Evolutionary conservation across 1,140 invertebrate species (phyloP), one percentile per base, ranked within the genome.

Genomic region (Zelostemma sp.): DNA sequence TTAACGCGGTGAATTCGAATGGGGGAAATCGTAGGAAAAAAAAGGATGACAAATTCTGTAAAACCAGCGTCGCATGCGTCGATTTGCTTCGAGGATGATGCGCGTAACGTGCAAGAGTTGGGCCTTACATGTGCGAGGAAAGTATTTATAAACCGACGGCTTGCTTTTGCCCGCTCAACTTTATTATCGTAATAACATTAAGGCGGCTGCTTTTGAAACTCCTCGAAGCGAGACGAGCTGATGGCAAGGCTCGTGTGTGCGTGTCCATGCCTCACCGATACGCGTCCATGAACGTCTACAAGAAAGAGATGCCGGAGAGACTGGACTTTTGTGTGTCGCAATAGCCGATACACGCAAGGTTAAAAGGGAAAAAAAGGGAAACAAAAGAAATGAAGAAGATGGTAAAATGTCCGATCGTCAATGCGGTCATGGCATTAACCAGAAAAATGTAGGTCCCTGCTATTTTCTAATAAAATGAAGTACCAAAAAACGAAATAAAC

Each of bases 141-240:
- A 71, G 76, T 80, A 78, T 80, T 80, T 80, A 80, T 80, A 72
- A 80, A 77, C 72, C 60, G 65, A 53, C 64, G 73, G 68, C 58
- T 69, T 68, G 67, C 69, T 73, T 72, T 76, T 74, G 66, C 78
- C 74, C 71, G 75, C 67, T 78, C 73, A 70, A 72, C 78, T 79
- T 80, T 80, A 80, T 80, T 80, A 80, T 78, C 79, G 79, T 78
- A 80, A 79, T 80, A 79, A 79, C 73, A 80, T 80, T 80, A 79
- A 75, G 74, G 79, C 79, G 79, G 77, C 68, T 48, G 73, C 79
- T 76, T 80, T 79, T 80, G 76, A 79, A 76, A 71, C 73, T 74
- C 72, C 64, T 62, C 69, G 66, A 60, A 72, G 61, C 58, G 55
- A 70, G 61, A 67, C 69, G 69, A 67, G 55, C 63, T 54, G 68